Evolutionary conservation across 2,797 vertebrate genomes (phyloP).

Genomic region (Brachyalestes nurse): DNA sequence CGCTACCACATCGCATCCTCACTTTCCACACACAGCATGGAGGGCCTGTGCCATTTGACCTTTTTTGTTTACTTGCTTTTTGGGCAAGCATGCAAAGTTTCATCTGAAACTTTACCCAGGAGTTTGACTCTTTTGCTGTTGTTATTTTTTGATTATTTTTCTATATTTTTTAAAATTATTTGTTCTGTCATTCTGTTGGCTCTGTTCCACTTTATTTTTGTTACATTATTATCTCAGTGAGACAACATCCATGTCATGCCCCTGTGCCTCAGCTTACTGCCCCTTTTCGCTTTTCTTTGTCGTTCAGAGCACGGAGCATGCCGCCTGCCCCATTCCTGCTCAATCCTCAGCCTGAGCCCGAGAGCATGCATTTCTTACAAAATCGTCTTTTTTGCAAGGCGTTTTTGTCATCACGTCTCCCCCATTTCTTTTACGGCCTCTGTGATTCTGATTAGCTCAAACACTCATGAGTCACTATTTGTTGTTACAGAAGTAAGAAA

Average conservation of each 20-base stretch:
- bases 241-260: slow-evolving; percentile 17
- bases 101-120: slow-evolving; percentile 31
- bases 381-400: too few species aligned
- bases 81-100: slow-evolving; percentile 39
- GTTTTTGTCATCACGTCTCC: background rate
- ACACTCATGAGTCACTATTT: slow-evolving; percentile 29
- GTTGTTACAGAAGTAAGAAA: slow-evolving; percentile 13
- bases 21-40: slow-evolving; percentile 45
- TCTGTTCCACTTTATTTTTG: background rate
- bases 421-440: slow-evolving; percentile 1
- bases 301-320: slow-evolving; percentile 34
- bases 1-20: slow-evolving; percentile 38
- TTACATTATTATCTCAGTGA: slow-evolving; percentile 13
- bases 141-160: too few species aligned
- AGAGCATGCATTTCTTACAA: slow-evolving; percentile 14
- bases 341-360: background rate
- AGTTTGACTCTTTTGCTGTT: slow-evolving; percentile 2
- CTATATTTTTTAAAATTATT: background rate
- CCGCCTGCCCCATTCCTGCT: background rate
- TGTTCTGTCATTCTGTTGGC: slow-evolving; percentile 14
- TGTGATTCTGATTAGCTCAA: background rate
- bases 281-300: background rate
- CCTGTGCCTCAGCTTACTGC: slow-evolving; percentile 32
- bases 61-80: slow-evolving; percentile 25
- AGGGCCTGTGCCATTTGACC: background rate